phyloP scores from a whole-genome alignment of 2,888 invertebrate species.

The Nomada goodeniana region DNA sequence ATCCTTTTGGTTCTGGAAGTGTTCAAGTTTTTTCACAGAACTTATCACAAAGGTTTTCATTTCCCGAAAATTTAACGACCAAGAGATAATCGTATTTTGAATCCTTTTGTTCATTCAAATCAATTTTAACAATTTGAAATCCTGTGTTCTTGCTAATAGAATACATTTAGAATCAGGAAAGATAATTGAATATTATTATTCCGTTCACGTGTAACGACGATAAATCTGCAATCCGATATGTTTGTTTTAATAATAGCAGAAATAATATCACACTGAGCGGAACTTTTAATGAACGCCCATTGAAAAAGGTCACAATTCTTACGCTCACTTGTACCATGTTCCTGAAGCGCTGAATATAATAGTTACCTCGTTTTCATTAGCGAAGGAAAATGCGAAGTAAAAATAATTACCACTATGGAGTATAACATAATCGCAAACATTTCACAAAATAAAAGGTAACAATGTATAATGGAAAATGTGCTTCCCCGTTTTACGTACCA shows the following conservation, averaged over 20 bases:
- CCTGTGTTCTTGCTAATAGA: neutral
- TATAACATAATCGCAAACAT: too few species aligned
- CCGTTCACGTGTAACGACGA: neutral
- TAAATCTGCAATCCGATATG: neutral
- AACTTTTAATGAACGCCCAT: slow-evolving; percentile 14
- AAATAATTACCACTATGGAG: too few species aligned
- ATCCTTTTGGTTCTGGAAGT: slow-evolving; percentile 7
- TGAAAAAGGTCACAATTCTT: neutral
- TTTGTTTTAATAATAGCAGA: neutral
- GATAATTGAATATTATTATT: neutral
- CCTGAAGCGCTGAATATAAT: too few species aligned
- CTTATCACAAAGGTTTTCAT: neutral
- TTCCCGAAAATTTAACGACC: neutral
- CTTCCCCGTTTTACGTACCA: neutral
- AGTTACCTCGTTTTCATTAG: neutral
- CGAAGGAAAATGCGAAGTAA: too few species aligned
- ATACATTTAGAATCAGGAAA: neutral
- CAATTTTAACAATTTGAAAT: neutral
- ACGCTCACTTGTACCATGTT: neutral
- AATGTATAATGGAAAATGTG: neutral
- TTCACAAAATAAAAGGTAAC: neutral
- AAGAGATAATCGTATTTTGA: neutral
- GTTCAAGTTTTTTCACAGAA: neutral
- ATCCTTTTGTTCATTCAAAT: neutral
- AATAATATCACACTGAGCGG: neutral